Conservation (phyloP, 2,888 invertebrate genomes). For the Emmelina monodactyla region DNA sequence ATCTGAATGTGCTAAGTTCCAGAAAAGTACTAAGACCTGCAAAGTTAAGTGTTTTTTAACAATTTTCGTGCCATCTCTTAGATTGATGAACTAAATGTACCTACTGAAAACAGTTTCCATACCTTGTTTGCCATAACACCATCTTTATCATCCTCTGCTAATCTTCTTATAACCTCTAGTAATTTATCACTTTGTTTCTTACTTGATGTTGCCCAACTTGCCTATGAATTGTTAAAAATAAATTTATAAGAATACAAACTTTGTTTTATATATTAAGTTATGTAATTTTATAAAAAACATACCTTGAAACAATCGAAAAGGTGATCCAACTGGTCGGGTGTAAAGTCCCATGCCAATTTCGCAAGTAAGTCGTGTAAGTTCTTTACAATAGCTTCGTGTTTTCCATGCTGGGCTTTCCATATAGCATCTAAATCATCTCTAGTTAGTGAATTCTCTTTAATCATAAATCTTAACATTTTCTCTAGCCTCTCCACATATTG, state of each 20-base stretch:
- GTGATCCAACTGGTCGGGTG: conserved; percentile 96
- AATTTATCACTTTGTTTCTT: conserved; percentile 96
- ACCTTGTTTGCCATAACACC: conserved; percentile 99
- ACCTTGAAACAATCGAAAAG: conserved; percentile 97
- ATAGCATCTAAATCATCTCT: conserved; percentile 92
- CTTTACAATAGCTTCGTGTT: conserved; percentile 98
- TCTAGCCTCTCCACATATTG: conserved; percentile 98
- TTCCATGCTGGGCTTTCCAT: conserved; percentile 97
- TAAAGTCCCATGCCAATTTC: conserved; percentile 98
- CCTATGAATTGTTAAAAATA: conserved; percentile 52
- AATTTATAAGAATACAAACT: too few relatives aligned
- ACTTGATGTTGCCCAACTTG: conserved; percentile 94
- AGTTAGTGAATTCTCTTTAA: conserved; percentile 90
- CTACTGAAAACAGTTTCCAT: conserved; percentile 6
- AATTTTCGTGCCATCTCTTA: not conserved
- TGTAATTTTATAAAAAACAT: too few relatives aligned
- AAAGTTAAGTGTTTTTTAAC: conserved; percentile 11
- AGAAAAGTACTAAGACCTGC: conserved; percentile 88
- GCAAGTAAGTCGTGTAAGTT: conserved; percentile 96
- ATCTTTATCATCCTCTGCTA: conserved; percentile 98
- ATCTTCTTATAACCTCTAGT: conserved; percentile 89
- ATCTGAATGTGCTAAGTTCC: conserved; percentile 96
- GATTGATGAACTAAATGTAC: not conserved
- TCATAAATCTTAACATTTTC: conserved; percentile 96
- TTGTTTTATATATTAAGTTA: too few relatives aligned